Base-by-base conservation (phyloP, 2,113 vertebrate genomes). In the Peromyscus maniculatus region DNA sequence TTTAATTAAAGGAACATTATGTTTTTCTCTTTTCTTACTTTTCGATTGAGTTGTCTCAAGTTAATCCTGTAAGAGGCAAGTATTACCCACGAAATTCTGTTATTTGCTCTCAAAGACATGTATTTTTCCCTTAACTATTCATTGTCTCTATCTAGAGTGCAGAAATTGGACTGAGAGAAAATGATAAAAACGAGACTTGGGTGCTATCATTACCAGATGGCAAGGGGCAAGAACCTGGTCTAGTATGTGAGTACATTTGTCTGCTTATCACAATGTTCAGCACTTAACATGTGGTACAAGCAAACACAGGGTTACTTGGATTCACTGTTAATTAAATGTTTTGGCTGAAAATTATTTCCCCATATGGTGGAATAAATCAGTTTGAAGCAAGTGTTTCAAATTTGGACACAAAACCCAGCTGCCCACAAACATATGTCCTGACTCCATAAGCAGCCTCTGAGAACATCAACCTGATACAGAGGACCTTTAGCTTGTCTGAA, bases 251-350 rank as follows among this genome's bases (percentile, higher is more conserved):
- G 46, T 87, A n/a, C 3, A 55, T 87, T 91, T 95, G 93, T 97
- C 95, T 95, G 93, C 93, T 86, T 93, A 93, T 97, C 93, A 93
- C 96, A 55, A 10, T 80, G 91, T 90, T 94, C 94, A 94, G 74
- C 83, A 94, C 82, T 94, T 96, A 74, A 43, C 43, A 72, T n/a
- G 72, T 93, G 57, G 67, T 89, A 95, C 31, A 67, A 74, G 57
- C 0, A 10, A 97, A 97, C 77, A 64, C n/a, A 93, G 59, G 94
- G 94, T 95, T 93, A 93, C 95, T 87, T 87, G 1, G 3, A 96
- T 93, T 93, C 97, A 93, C 89, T 97, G 91, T 75, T 98, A 97
- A 96, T 98, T 97, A 95, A 96, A 97, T 97, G 95, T 95, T 97
- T 97, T 96, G 97, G 93, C 97, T 96, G 82, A 67, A 97, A 93